Evolutionary conservation across 1,140 invertebrate species (phyloP).

Genomic region (Pseudomyrmex dendroicus): DNA sequence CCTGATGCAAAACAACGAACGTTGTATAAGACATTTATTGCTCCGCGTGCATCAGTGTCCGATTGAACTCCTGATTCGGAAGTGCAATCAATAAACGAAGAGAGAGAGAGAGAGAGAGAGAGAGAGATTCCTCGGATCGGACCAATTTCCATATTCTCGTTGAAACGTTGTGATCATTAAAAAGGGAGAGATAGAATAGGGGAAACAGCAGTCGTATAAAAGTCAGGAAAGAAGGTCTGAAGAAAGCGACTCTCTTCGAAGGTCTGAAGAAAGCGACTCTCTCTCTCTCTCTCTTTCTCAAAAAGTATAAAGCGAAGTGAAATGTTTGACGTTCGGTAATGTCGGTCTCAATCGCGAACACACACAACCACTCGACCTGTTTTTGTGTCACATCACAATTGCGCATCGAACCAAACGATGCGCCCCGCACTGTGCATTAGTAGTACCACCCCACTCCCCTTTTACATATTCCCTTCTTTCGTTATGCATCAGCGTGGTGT

Average conservation of each 20-base stretch:
- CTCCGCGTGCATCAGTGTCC: no score
- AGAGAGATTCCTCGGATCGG: not conserved
- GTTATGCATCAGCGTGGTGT: not conserved
- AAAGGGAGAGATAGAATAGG: not conserved
- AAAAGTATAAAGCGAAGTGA: slow-evolving; percentile 24
- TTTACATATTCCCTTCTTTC: no score
- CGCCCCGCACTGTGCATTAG: slow-evolving; percentile 14
- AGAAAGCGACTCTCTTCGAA: no score
- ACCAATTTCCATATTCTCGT: not conserved
- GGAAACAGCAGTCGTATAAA: not conserved
- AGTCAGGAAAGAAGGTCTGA: not conserved
- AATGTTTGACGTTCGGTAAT: slow-evolving; percentile 23
- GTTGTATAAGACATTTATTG: no score
- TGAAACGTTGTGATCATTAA: not conserved
- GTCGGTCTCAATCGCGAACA: slow-evolving; percentile 12
- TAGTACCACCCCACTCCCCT: no score
- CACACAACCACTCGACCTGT: slow-evolving; percentile 47
- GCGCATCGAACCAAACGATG: slow-evolving; percentile 43
- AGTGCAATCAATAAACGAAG: slow-evolving; percentile 2
- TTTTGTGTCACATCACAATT: slow-evolving; percentile 51
- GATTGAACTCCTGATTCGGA: no score
- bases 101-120: not conserved
- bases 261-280: not conserved
- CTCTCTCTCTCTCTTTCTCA: not conserved
- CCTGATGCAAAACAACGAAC: not conserved